Percentiles rank a stretch among this genome's conserved stretches.
Conservation (phyloP, 2,888 invertebrate genomes). For the Hyposoter dolosus region DNA sequence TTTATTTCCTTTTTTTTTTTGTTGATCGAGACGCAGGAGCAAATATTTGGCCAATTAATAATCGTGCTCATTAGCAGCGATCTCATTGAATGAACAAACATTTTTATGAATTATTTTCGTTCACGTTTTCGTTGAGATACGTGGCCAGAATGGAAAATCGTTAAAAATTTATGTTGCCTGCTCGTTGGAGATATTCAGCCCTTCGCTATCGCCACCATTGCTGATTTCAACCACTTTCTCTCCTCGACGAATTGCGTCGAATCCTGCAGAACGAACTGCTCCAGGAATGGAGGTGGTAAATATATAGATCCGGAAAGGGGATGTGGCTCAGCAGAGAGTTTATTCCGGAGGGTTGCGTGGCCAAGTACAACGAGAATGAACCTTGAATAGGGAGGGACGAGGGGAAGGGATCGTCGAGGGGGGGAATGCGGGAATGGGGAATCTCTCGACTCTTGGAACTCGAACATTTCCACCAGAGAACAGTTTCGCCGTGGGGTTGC, state of each 20-base stretch:
- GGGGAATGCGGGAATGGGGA: conserved; percentile 15
- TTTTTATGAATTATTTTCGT: not conserved
- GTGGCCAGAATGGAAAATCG: not conserved
- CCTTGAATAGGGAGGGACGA: conserved; percentile 32
- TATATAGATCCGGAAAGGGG: conserved; percentile 42
- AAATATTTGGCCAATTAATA: no score
- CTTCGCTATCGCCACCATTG: conserved; percentile 54
- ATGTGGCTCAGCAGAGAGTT: conserved; percentile 44
- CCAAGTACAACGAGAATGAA: conserved; percentile 50
- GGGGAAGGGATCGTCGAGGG: conserved; percentile 34
- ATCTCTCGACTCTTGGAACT: conserved; percentile 70
- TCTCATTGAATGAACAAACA: not conserved
- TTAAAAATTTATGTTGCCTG: not conserved
- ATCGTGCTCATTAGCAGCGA: not conserved
- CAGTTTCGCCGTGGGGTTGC: conserved; percentile 81
- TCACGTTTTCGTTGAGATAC: not conserved
- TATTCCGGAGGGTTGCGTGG: conserved; percentile 53
- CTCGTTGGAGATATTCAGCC: not conserved
- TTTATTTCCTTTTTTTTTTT: no score
- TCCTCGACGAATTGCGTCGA: conserved; percentile 43
- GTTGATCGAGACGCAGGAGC: no score
- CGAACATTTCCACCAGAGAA: conserved; percentile 75
- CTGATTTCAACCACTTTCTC: conserved; percentile 46
- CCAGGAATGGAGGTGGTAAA: conserved; percentile 49
- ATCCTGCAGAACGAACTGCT: conserved; percentile 29